Conservation (phyloP, 1,140 invertebrate species). For the Neodiprion fabricii region DNA sequence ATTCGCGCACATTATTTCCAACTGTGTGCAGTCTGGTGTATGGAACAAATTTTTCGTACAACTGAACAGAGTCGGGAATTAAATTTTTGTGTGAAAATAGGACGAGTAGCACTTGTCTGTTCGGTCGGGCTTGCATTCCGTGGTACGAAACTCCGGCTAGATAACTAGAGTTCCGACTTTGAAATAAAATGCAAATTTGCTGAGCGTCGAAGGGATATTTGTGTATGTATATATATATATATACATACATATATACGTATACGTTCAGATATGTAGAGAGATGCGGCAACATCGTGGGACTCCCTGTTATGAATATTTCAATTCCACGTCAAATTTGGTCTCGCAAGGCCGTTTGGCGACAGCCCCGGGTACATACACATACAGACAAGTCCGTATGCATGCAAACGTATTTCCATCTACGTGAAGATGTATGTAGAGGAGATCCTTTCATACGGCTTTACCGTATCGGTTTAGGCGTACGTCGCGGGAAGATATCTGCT, state of each 20-base stretch:
- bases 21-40: too few relatives aligned
- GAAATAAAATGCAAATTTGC: slow-evolving; percentile 48
- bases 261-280: not conserved
- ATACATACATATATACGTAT: not conserved
- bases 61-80: too few relatives aligned
- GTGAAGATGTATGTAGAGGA: not conserved
- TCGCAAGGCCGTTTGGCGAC: not conserved
- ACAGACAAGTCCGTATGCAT: too few relatives aligned
- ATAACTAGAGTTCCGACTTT: slow-evolving; percentile 25
- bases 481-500: not conserved
- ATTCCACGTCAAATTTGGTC: slow-evolving; percentile 11
- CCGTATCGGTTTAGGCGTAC: not conserved
- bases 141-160: too few relatives aligned
- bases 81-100: too few relatives aligned
- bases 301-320: slow-evolving; percentile 15
- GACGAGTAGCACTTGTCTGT: too few relatives aligned
- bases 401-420: not conserved
- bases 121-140: too few relatives aligned
- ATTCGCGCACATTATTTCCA: too few relatives aligned
- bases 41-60: too few relatives aligned
- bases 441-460: too few relatives aligned
- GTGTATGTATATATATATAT: not conserved
- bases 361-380: not conserved
- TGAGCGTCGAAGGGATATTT: slow-evolving; percentile 18
- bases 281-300: not conserved